Conservation (phyloP, 2,113 vertebrate genomes). For the Isichthys henryi region DNA sequence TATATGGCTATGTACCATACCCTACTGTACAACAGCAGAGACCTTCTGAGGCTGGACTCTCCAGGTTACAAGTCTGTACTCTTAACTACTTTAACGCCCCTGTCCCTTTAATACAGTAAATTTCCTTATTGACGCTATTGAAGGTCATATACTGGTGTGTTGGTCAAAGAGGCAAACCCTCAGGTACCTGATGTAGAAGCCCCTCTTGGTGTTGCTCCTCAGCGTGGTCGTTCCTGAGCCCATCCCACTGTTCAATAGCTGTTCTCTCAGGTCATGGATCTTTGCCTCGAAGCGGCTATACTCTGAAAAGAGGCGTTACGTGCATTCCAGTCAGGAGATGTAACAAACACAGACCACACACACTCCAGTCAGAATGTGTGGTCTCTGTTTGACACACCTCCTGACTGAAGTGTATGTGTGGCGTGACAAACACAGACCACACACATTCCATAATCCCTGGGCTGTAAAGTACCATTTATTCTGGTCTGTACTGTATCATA, state of each 20-base stretch:
- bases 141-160: neutral
- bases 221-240: slow-evolving; percentile 68
- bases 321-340: neutral
- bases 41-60: neutral
- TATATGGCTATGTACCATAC: neutral
- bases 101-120: neutral
- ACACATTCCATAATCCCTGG: neutral
- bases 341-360: neutral
- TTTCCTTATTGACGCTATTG: neutral
- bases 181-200: slow-evolving; percentile 74
- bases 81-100: neutral
- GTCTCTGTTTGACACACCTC: too few species aligned
- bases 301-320: slow-evolving; percentile 49
- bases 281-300: slow-evolving; percentile 80
- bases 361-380: neutral
- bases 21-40: neutral
- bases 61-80: neutral
- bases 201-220: slow-evolving; percentile 62
- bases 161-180: neutral
- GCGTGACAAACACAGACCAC: neutral
- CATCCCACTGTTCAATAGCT: slow-evolving; percentile 78
- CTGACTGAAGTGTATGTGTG: too few species aligned
- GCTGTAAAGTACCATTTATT: too few species aligned
- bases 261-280: slow-evolving; percentile 81
- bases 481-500: neutral